Evolutionary conservation across 2,797 vertebrate species (phyloP), one percentile per base, ranked within the genome.

Genomic region (Poeciliopsis gracilis): DNA sequence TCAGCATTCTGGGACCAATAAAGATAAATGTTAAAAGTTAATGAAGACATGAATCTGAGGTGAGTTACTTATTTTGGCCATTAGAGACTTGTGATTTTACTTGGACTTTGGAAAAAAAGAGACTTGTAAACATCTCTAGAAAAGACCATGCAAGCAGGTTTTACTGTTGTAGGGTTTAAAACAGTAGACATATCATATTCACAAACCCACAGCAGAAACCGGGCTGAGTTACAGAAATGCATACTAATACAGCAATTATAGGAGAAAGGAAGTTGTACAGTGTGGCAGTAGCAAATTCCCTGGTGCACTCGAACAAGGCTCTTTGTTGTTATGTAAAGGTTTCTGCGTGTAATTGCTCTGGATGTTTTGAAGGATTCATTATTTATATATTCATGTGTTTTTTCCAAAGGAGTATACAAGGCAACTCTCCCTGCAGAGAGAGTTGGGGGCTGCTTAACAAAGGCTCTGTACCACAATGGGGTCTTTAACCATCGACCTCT

Each of bases 291-390:
- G 83, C 88, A 91, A 93, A 95, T 93, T 95, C 95, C 94, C 95
- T 61, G 82, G 93, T 93, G 94, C 88, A 84, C 88, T 84, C 78
- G 81, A 94, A 94, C 90, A 92, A 90, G 89, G 86, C 85, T 90
- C 93, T 95, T 94, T 95, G 94, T 95, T 95, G 91, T 95, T 94
- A 91, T 93, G 91, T 93, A 95, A 93, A 95, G 93, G 90, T 93
- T 94, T 94, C 90, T 84, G 86, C 38, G 55, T 94, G 90, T 95
- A 93, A 95, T 95, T 94, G 94, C 91, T 72, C 79, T 90, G 92
- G 91, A 92, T 91, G 90, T 93, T 93, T 92, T 92, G 85, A 93
- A 89, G 90, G 88, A 90, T 94, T 95, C 84, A 94, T 94, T 93
- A 93, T 95, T 93, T 95, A 94, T 93, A 92, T 91, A 88, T 93